phyloP scores from a whole-genome alignment of 2,113 vertebrate genomes.

The Bos indicus region DNA sequence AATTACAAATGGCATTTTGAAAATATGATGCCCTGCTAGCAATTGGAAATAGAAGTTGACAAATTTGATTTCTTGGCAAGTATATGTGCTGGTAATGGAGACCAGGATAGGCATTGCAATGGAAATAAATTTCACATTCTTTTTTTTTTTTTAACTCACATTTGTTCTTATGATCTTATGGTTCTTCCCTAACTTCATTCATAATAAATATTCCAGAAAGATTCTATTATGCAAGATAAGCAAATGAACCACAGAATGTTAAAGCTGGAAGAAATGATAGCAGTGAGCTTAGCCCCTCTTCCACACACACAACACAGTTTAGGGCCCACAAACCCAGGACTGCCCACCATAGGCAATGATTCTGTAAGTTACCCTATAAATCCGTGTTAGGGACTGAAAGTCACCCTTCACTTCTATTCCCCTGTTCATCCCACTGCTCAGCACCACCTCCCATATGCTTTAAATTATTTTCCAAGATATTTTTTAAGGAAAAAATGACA shows the following conservation, averaged over 20 bases:
- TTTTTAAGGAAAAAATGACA: not conserved
- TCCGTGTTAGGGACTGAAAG: not conserved
- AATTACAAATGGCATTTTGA: constrained; percentile 31
- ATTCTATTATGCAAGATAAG: not conserved
- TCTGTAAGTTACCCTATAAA: not conserved
- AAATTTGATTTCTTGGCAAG: constrained; percentile 34
- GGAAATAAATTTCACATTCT: not conserved
- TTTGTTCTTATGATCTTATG: not conserved
- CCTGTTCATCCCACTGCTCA: not conserved
- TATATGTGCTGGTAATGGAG: not conserved
- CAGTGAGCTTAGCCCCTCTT: not conserved
- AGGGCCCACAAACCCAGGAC: not conserved
- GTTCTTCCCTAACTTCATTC: not conserved
- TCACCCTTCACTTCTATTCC: not conserved
- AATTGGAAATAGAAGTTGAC: not conserved
- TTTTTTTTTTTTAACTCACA: not conserved
- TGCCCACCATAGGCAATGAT: not conserved
- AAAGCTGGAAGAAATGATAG: not conserved
- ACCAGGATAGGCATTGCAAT: not conserved
- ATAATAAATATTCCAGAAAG: not conserved
- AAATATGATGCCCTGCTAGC: not conserved
- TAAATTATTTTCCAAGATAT: not conserved
- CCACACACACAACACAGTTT: not conserved
- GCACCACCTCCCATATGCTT: not conserved
- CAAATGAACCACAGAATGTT: not conserved